Base-by-base conservation (phyloP, 2,113 vertebrate genomes). In the Xyliphius kryptos region DNA sequence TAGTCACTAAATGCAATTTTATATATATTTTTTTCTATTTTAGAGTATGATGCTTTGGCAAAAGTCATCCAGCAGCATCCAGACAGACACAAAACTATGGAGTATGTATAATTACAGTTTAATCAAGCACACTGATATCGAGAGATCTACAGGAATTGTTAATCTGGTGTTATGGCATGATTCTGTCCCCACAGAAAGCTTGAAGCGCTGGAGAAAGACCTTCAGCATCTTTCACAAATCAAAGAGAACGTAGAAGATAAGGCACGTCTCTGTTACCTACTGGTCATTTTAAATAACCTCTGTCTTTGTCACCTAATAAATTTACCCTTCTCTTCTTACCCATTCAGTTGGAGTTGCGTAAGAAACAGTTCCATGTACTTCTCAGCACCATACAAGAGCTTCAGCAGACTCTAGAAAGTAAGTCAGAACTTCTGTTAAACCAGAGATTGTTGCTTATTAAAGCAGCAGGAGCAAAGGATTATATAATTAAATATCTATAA, bases 201-300 rank as follows among this genome's bases (percentile, higher is more conserved):
- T 26, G 92, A 95, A 71, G 90, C 93, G 3, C 87, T 99, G 70
- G 95, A 94, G 67, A 97, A 97, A 87, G 96, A 99, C 73, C 86
- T 99, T 57, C 91, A 97, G 55, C 91, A 94, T 44, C 89, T 99
- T 65, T 98, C 91, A 63, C 91, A 90, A 56, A 97, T 91, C 74
- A 98, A 98, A 82, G 95, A 99, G 79, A 97, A 87, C 21, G 93
- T 95, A 47, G 96, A 99, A 82, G 94, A 91, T 77, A 98, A 99
- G 91, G 96, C 97, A 85, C 68, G 13, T 11, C 13, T n/a, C n/a
- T n/a, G n/a, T n/a, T n/a, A n/a, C n/a, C n/a, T n/a, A 17, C 11
- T n/a, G 9, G 11, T n/a, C n/a, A n/a, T n/a, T n/a, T n/a, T n/a
- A n/a, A n/a, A n/a, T n/a, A n/a, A n/a, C n/a, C n/a, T n/a, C n/a